Evolutionary conservation across 2,888 invertebrate species (phyloP), one percentile per base, ranked within the genome.

Genomic region (Odontocerum albicorne): DNA sequence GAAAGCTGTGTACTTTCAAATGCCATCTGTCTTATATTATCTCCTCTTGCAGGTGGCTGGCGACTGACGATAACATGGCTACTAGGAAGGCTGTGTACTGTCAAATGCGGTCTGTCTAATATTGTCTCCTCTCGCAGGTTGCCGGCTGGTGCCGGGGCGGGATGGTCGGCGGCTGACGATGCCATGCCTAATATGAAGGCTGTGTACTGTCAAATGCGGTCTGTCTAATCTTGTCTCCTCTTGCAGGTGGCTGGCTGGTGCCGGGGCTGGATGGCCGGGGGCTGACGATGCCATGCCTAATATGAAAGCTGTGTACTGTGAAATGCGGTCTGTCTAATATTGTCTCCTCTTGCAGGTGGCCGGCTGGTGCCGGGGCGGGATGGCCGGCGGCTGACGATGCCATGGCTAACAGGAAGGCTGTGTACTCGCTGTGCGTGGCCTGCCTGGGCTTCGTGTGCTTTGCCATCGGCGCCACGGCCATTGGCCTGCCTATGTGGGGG

Each of bases 401-500:
- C 72, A 83, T 82, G 83, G 82, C 83, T 69, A 81, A 80, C 68
- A 79, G 79, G 67, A 85, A 84, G 74, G 83, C 82, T 66, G 74
- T 84, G 67, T 86, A 85, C 76, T 84, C 85, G 63, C 81, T 84
- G 72, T 80, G 80, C 66, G 85, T 86, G 63, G 85, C 86, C 58
- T 75, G 82, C 63, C 75, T 87, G 64, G 89, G 88, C 67, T 88
- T 90, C 71, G 80, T 88, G 63, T 88, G 89, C 69, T 88, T 92
- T 69, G 86, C 88, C 59, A 80, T 92, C 64, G 90, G 91, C 66
- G 88, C 90, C 55, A 86, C 90, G 36, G 89, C 92, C 45, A 86
- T 92, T 46, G 90, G 89, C 62, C 81, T 91, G 66, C 92, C 92
- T 42, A 83, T 88, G 66, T 93, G 93, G 92, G 93, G 92, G 59